Percentiles rank a stretch among this genome's conserved stretches.
Conservation (phyloP, 2,888 invertebrate genomes). For the Amphimallon solstitiale region DNA sequence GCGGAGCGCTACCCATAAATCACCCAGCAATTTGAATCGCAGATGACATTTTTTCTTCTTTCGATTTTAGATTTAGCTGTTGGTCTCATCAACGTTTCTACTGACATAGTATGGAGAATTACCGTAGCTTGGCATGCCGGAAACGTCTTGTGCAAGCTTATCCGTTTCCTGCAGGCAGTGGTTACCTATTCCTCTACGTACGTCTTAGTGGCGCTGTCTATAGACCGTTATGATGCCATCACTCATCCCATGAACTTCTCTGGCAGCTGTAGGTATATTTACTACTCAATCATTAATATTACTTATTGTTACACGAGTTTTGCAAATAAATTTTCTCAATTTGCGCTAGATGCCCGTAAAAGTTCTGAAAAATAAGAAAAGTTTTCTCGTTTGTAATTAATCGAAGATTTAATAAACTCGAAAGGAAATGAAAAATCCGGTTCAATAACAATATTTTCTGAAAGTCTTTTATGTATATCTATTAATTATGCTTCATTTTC, state of each 20-base stretch:
- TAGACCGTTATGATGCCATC: constrained; percentile 93
- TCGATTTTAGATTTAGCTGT: constrained; percentile 82
- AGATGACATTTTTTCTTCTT: constrained; percentile 8
- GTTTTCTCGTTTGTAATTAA: neutral
- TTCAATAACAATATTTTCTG: too few relatives aligned
- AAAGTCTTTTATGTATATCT: too few relatives aligned
- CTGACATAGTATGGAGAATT: constrained; percentile 89
- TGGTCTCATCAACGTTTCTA: constrained; percentile 87
- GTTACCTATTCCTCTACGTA: constrained; percentile 94
- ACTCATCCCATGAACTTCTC: constrained; percentile 96
- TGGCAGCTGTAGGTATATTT: constrained; percentile 84
- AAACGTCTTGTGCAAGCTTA: constrained; percentile 86
- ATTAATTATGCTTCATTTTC: too few relatives aligned
- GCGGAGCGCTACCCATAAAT: neutral
- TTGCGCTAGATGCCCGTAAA: neutral
- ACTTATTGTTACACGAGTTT: neutral
- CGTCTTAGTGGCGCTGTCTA: constrained; percentile 89
- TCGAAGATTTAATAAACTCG: too few relatives aligned
- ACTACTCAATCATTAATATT: too few relatives aligned
- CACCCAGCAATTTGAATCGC: constrained; percentile 8
- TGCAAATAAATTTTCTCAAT: neutral
- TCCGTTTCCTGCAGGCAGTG: constrained; percentile 85
- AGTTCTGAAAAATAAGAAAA: neutral
- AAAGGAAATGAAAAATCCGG: too few relatives aligned
- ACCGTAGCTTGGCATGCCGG: constrained; percentile 92